Base-by-base conservation (phyloP, 2,113 vertebrate genomes). In the Alces alces region DNA sequence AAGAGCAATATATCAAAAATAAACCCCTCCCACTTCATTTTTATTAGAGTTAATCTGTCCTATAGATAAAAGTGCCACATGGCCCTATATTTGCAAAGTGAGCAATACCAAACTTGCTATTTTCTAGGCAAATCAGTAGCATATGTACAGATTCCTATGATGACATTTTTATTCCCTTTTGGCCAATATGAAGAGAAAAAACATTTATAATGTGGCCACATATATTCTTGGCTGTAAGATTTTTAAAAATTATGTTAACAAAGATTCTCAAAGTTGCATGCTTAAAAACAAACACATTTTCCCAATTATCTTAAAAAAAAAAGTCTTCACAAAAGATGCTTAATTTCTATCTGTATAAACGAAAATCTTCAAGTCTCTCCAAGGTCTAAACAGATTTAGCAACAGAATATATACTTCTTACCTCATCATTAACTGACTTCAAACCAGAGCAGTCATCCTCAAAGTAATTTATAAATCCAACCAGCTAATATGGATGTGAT, bases 1-100 rank as follows among this genome's bases (percentile, higher is more conserved):
- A 97, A 98, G 95, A 0, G 97, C 98, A 98, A 98, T 98, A 98
- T 98, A 99, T 89, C 97, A 98, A 99, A 99, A 98, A 98, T 98
- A 98, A 98, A 98, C 95, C 91, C 97, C 91, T 97, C 97, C 98
- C 96, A 97, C 95, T 98, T 97, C 96, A 76, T 98, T 97, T 96
- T 98, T 98, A 98, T 98, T 97, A 96, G 96, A 92, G 97, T 95
- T 98, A 96, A 97, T 98, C 97, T 87, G 43, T 98, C 92, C 97
- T 98, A 97, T 93, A 98, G 98, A 97, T 97, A 98, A 98, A 98
- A 98, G 98, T 98, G 97, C 98, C 98, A 98, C 95, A 98, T 61
- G 94, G 98, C 98, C 98, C 98, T 98, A 98, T 97, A 97, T 98
- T 96, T 97, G 96, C 92, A 98, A 98, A 98, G 97, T 97, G 95